Percentiles rank a stretch among this genome's conserved stretches.
Conservation (phyloP, 2,797 vertebrate species). For the Spea hammondii region DNA sequence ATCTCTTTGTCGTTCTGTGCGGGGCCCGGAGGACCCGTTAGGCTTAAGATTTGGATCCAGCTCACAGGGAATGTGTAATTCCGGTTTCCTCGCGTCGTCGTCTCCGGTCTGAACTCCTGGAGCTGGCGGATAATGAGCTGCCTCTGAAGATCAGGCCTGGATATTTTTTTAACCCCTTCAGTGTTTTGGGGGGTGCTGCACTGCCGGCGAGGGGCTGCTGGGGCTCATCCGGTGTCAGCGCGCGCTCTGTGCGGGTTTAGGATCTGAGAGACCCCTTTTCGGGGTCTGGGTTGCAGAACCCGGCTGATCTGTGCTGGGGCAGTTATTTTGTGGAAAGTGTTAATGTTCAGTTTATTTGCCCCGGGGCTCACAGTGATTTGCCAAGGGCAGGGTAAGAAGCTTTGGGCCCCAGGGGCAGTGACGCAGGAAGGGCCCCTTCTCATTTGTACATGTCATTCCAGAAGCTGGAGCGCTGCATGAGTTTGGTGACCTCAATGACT, state of each 20-base stretch:
- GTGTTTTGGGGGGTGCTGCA: background rate
- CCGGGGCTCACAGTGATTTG: too few species aligned
- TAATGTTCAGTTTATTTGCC: too few species aligned
- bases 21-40: constrained; percentile 16
- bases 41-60: background rate
- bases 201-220: background rate
- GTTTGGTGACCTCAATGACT: constrained; percentile 80
- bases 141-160: constrained; percentile 15
- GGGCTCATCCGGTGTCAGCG: too few species aligned
- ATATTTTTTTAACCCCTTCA: constrained; percentile 21
- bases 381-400: too few species aligned
- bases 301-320: too few species aligned
- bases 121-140: background rate
- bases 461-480: constrained; percentile 85
- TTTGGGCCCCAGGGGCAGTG: too few species aligned
- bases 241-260: too few species aligned
- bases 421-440: too few species aligned
- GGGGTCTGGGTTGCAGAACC: too few species aligned
- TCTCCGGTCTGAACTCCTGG: background rate
- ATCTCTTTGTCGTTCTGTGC: constrained; percentile 18
- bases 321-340: too few species aligned
- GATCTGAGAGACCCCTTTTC: too few species aligned
- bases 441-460: constrained; percentile 55
- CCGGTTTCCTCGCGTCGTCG: background rate
- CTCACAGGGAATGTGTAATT: constrained; percentile 44